Evolutionary conservation across 1,140 invertebrate genomes (phyloP).

Genomic region (Pinna nobilis): DNA sequence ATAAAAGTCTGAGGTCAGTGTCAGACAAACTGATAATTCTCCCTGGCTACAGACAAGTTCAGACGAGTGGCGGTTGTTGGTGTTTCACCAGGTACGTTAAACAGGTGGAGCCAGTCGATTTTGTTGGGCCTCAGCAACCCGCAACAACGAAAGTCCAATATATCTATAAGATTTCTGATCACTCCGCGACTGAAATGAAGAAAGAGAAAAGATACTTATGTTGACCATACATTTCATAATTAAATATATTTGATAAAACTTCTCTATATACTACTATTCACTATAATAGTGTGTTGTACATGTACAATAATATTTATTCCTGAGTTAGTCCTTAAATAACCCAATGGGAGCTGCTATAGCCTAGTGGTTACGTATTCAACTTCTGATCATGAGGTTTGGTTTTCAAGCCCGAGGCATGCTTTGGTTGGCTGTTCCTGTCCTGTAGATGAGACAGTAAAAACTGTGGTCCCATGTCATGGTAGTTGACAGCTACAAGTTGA

Average conservation of each 20-base stretch:
- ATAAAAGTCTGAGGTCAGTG: too few relatives aligned
- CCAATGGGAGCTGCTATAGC: constrained; percentile 5
- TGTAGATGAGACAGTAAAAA: too few relatives aligned
- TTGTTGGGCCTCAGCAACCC: constrained; percentile 82
- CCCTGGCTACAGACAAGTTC: constrained; percentile 77
- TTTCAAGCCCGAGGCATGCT: constrained; percentile 84
- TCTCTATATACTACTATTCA: constrained; percentile 61
- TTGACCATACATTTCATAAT: too few relatives aligned
- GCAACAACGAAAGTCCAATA: constrained; percentile 86
- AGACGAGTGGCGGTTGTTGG: constrained; percentile 74
- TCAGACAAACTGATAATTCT: constrained; percentile 84
- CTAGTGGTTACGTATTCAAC: too few relatives aligned
- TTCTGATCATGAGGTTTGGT: too few relatives aligned
- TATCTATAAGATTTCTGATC: constrained; percentile 88
- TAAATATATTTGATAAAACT: too few relatives aligned
- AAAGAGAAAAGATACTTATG: constrained; percentile 5
- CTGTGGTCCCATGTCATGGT: too few relatives aligned
- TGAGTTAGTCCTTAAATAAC: background rate
- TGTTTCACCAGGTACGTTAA: constrained; percentile 73
- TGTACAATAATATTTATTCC: constrained; percentile 38
- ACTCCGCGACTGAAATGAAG: constrained; percentile 80
- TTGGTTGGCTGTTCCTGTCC: background rate
- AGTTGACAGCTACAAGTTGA: too few relatives aligned
- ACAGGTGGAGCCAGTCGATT: constrained; percentile 79
- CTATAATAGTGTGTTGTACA: constrained; percentile 71